These are phyloP conservation scores for Julus scanicus DNA, from an alignment of 2,888 invertebrate genomes.

Conservation along the genomic window DNA sequence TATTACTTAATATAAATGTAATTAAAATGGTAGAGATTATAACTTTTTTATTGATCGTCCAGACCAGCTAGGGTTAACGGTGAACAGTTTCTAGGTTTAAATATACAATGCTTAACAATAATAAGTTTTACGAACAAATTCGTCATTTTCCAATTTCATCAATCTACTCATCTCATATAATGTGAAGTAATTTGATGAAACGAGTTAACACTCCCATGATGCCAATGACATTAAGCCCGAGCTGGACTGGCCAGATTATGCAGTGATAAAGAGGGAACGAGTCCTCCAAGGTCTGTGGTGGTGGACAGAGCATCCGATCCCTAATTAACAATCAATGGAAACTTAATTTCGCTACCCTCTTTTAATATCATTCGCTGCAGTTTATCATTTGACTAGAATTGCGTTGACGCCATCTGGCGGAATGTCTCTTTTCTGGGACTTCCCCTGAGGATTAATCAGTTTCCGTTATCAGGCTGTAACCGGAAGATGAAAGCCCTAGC, in stretches of 20 bases:
- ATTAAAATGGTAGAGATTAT: no score
- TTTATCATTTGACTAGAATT: background rate
- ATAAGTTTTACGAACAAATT: no score
- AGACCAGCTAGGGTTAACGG: no score
- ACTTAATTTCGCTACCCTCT: background rate
- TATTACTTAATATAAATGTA: no score
- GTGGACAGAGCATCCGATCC: background rate
- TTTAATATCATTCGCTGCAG: background rate
- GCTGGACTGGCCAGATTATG: background rate
- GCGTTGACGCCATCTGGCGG: background rate
- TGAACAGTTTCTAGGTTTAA: no score
- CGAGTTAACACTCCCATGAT: background rate
- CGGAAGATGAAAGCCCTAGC: constrained; percentile 13
- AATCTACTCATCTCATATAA: no score
- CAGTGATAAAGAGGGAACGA: background rate
- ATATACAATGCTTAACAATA: no score
- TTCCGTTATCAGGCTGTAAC: background rate
- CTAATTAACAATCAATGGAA: constrained; percentile 23
- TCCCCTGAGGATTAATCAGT: constrained; percentile 15
- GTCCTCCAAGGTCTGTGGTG: background rate
- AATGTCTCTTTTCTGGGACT: background rate
- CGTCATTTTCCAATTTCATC: no score
- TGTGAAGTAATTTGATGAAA: background rate
- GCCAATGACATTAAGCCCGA: background rate
- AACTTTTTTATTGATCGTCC: no score